Conservation (phyloP, 2,888 invertebrate species). For the Xestia ashworthii region DNA sequence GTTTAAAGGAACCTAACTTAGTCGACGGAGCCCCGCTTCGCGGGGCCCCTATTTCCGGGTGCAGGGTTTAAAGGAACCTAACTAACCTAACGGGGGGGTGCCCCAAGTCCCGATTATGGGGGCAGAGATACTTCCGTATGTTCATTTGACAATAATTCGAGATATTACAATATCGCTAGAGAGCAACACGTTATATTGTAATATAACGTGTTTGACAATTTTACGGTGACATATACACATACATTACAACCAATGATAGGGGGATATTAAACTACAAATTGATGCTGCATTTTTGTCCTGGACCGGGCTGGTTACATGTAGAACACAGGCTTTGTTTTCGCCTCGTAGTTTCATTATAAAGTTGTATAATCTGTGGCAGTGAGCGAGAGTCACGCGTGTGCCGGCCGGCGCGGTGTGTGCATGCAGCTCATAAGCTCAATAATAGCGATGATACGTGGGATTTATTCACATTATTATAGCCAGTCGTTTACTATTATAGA, state of each 20-base stretch:
- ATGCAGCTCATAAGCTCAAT: constrained; percentile 1
- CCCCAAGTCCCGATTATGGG: no score
- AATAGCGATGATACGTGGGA: constrained; percentile 1
- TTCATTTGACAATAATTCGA: no score
- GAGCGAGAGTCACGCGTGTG: constrained; percentile 25
- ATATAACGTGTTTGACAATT: no score
- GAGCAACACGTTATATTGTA: no score
- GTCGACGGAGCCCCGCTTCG: no score
- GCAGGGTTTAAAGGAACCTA: no score
- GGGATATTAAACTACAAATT: constrained; percentile 14
- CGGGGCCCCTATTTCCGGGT: no score
- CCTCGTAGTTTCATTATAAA: not conserved
- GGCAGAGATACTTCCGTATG: no score
- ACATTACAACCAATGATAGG: constrained; percentile 7
- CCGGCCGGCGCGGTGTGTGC: not conserved
- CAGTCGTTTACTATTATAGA: not conserved
- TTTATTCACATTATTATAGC: constrained; percentile 4
- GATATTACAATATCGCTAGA: no score
- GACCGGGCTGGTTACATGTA: not conserved
- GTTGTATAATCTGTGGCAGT: constrained; percentile 25
- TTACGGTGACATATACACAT: not conserved
- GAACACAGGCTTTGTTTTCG: not conserved
- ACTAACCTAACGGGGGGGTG: no score
- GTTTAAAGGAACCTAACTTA: no score
- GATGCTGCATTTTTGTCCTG: not conserved